Base-by-base conservation (phyloP, 2,888 invertebrate species). In the Tinea semifulvella region DNA sequence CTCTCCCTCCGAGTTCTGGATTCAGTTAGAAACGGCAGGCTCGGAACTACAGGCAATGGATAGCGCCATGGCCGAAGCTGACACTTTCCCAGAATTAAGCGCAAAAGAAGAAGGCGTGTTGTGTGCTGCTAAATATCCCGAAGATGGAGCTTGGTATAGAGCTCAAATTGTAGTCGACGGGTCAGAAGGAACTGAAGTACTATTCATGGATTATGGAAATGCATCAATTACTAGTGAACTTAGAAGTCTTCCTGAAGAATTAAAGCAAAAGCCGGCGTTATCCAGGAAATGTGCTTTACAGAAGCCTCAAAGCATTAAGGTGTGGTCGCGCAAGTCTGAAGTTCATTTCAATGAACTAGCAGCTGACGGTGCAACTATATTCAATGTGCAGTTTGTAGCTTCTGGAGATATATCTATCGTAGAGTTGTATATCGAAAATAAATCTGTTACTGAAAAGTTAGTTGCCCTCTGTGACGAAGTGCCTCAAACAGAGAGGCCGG, bases 1-100 rank as follows among this genome's bases (percentile, higher is more conserved):
- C 60, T 87, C 88, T 0, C 86, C 91, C 0, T 83, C 84, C 0
- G 90, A 92, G 56, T 93, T 93, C 61, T 92, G 90, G 85, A 84
- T 92, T 14, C 92, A 92, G 56, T 75, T 90, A 49, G 90, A 90
- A 54, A 84, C 85, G n/a, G 71, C 77, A 1, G 60, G 76, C 0
- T 51, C 65, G 0, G 85, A 85, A 5, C 55, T 89, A 25, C 85
- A 88, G 48, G 58, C 83, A 7, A 84, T 89, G 61, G 83, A 84
- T 47, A 64, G 80, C 1, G 83, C 83, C 47, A 71, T 89, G 65
- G 65, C 71, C 0, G 80, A 84, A 13, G 84, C 84, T 0, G 77
- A 83, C 22, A 74, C 72, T 50, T 83, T 87, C 55, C 72, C 84
- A 1, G 68, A 74, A 4, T 57, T 88, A 2, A 61, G 59, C 0